Conservation (phyloP, 2,888 invertebrate genomes). For the Eupithecia subumbrata region DNA sequence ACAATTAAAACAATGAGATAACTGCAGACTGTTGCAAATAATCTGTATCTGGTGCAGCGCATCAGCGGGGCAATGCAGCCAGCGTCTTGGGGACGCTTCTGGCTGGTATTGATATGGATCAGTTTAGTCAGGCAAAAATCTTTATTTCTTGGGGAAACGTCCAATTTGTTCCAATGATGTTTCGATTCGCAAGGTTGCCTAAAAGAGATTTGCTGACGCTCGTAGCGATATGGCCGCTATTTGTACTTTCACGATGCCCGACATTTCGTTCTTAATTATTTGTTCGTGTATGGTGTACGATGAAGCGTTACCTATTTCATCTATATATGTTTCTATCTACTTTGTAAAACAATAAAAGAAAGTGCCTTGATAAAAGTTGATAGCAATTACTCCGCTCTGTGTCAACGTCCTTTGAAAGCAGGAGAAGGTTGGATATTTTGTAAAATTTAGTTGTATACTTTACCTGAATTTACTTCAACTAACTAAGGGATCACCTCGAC, state of each 20-base stretch:
- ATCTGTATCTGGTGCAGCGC: too few relatives aligned
- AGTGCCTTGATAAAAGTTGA: slow-evolving; percentile 26
- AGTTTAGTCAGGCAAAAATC: too few relatives aligned
- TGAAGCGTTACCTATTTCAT: background rate
- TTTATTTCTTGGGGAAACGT: background rate
- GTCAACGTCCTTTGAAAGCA: slow-evolving; percentile 13
- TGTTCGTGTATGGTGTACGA: background rate
- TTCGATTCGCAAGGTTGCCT: background rate
- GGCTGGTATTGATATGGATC: too few relatives aligned
- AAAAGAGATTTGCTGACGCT: background rate
- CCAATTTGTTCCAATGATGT: background rate
- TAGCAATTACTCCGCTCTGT: slow-evolving; percentile 19
- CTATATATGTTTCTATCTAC: background rate
- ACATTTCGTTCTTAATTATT: background rate
- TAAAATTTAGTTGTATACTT: background rate
- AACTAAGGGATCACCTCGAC: too few relatives aligned
- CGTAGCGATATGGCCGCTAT: background rate
- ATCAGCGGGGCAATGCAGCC: too few relatives aligned
- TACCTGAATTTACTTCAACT: background rate
- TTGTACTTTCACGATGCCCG: background rate
- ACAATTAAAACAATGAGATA: too few relatives aligned
- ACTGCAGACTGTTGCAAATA: too few relatives aligned
- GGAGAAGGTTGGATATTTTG: background rate
- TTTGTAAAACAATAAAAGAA: slow-evolving; percentile 1
- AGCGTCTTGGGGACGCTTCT: too few relatives aligned